Percentiles rank a stretch among this genome's conserved stretches.
Evolutionary conservation across 2,113 vertebrate genomes (phyloP).

Genomic region (Tupaia tana): DNA sequence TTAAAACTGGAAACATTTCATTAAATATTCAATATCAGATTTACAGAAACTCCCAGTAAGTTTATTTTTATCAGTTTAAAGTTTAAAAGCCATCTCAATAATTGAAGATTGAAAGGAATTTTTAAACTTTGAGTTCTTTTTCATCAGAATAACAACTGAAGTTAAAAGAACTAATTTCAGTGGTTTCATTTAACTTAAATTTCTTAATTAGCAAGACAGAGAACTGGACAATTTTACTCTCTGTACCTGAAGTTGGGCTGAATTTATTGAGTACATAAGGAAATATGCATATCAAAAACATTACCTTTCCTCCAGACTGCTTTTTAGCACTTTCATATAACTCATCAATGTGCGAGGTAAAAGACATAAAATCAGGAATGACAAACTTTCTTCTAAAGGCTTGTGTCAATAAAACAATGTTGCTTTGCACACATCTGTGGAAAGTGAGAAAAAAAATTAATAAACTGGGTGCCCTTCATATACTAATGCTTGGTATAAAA

Average conservation of each 20-base stretch:
- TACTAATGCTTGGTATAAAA: slow-evolving; percentile 3
- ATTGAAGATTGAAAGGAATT: slow-evolving; percentile 49
- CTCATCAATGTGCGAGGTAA: slow-evolving; percentile 96
- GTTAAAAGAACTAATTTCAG: slow-evolving; percentile 28
- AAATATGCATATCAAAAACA: slow-evolving; percentile 23
- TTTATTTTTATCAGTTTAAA: slow-evolving; percentile 16
- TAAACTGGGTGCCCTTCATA: not conserved
- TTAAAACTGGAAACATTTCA: slow-evolving; percentile 46
- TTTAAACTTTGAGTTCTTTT: not conserved
- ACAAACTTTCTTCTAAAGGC: slow-evolving; percentile 99
- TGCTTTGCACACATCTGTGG: slow-evolving; percentile 97
- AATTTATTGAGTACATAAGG: not conserved
- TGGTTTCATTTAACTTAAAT: slow-evolving; percentile 9
- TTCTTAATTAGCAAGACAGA: slow-evolving; percentile 40
- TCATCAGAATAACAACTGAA: not conserved
- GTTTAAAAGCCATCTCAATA: not conserved
- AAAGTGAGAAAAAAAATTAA: slow-evolving; percentile 60
- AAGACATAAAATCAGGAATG: slow-evolving; percentile 98
- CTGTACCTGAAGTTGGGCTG: not conserved
- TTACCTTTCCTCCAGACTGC: slow-evolving; percentile 96
- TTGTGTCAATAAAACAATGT: slow-evolving; percentile 98
- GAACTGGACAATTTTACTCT: not conserved
- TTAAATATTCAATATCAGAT: not conserved
- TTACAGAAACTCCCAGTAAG: slow-evolving; percentile 24
- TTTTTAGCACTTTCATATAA: slow-evolving; percentile 94